phyloP scores from a whole-genome alignment of 2,797 vertebrate species.

The Pteronotus mesoamericanus region DNA sequence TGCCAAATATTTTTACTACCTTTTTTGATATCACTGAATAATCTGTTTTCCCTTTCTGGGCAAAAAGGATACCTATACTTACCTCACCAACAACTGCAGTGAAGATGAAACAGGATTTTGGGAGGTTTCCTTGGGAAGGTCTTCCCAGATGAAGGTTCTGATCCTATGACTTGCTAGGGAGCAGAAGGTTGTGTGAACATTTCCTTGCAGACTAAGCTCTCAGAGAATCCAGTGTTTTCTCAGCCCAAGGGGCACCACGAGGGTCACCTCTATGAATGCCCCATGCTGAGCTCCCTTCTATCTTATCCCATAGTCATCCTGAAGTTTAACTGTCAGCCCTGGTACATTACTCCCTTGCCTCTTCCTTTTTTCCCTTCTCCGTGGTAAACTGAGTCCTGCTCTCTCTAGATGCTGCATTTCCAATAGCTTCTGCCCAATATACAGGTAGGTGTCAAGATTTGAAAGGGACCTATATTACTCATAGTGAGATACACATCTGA shows the following conservation, averaged over 20 bases:
- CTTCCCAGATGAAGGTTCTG: background rate
- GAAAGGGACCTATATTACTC: background rate
- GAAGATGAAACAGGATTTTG: background rate
- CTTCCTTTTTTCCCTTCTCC: background rate
- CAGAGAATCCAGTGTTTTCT: background rate
- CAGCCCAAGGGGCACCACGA: accelerated
- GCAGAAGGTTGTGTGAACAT: accelerated
- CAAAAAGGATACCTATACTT: background rate
- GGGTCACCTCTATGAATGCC: background rate
- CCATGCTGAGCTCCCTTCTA: accelerated
- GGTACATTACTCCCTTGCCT: accelerated
- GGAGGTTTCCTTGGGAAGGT: background rate
- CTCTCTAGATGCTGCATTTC: background rate
- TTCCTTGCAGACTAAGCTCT: background rate
- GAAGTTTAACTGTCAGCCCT: background rate
- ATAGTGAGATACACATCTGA: background rate
- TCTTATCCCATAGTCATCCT: background rate
- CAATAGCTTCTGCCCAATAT: background rate
- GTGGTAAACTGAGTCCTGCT: background rate
- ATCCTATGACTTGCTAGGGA: background rate
- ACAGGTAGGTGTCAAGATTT: background rate
- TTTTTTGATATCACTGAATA: background rate
- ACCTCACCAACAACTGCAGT: background rate
- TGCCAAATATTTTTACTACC: too few relatives aligned
- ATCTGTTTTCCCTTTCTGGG: background rate